A percentile compares a stretch with the other conserved stretches of the same genome.
These are phyloP conservation scores for Lepidocyrtoides sp. DNA, from an alignment of 2,888 invertebrate genomes.

Conservation along the genomic window DNA sequence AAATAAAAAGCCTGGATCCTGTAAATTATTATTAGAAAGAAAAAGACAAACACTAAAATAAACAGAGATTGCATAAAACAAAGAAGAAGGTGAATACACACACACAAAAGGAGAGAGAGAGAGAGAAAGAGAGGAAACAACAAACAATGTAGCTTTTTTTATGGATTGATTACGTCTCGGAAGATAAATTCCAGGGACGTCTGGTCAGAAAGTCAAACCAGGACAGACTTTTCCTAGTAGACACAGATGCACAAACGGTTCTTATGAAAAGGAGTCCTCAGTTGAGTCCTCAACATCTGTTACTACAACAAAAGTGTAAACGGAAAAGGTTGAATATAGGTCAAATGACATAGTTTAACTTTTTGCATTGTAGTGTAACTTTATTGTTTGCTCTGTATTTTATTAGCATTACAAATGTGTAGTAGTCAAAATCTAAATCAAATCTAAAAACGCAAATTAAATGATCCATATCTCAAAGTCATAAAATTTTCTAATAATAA, in stretches of 20 bases:
- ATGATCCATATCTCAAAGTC: constrained; percentile 59
- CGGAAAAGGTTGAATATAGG: constrained; percentile 37
- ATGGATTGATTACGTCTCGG: constrained; percentile 48
- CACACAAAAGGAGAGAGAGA: neutral
- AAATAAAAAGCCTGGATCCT: neutral
- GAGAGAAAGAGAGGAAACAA: neutral
- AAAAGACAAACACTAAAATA: neutral
- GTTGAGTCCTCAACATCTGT: neutral
- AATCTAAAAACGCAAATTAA: constrained; percentile 45
- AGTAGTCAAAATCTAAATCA: constrained; percentile 1
- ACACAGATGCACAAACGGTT: neutral
- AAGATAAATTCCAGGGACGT: constrained; percentile 52
- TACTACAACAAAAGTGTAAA: neutral
- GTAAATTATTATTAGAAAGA: neutral
- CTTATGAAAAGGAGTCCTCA: neutral
- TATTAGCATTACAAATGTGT: neutral
- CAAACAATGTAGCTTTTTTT: constrained; percentile 28
- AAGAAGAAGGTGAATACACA: neutral
- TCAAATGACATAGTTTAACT: constrained; percentile 58
- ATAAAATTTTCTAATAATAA: constrained; percentile 54
- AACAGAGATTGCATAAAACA: neutral
- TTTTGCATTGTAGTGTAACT: constrained; percentile 15
- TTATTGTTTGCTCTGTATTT: constrained; percentile 21
- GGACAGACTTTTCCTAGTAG: neutral
- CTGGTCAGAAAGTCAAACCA: neutral